Conservation (phyloP, 2,888 invertebrate species). For the Bedellia somnulentella region DNA sequence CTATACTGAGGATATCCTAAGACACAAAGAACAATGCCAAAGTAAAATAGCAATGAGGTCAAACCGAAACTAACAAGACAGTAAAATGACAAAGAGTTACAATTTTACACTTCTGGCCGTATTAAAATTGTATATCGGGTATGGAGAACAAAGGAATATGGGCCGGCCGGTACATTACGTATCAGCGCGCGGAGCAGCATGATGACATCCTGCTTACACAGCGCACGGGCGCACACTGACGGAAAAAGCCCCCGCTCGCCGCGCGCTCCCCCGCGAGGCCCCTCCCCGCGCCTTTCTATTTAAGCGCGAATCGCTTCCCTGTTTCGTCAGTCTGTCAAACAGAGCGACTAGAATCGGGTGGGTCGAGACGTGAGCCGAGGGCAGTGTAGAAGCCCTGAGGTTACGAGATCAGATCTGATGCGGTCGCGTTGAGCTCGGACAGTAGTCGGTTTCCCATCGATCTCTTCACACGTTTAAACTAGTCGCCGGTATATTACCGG, state of each 20-base stretch:
- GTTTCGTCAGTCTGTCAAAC: conserved; percentile 52
- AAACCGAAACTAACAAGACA: too few relatives aligned
- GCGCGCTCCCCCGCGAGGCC: conserved; percentile 34
- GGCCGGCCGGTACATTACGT: conserved; percentile 39
- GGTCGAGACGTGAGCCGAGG: conserved; percentile 42
- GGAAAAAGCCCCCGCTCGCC: conserved; percentile 40
- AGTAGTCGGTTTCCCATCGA: conserved; percentile 42
- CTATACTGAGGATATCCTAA: too few relatives aligned
- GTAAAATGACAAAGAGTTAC: too few relatives aligned
- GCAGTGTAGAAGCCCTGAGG: conserved; percentile 53
- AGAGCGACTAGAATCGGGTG: conserved; percentile 53
- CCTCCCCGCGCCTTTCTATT: conserved; percentile 44
- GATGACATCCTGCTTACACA: conserved; percentile 25
- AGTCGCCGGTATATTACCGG: conserved; percentile 43
- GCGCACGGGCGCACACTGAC: conserved; percentile 34
- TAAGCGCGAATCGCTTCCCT: conserved; percentile 35
- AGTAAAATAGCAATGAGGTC: too few relatives aligned
- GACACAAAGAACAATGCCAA: too few relatives aligned
- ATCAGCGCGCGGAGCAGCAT: conserved; percentile 22
- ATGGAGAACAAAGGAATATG: conserved; percentile 49
- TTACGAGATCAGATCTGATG: conserved; percentile 61
- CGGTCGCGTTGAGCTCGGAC: conserved; percentile 44
- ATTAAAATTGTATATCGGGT: too few relatives aligned
- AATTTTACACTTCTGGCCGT: too few relatives aligned
- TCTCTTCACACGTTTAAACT: conserved; percentile 37